phyloP scores from a whole-genome alignment of 2,888 invertebrate species.

The Brachyopa scutellaris region DNA sequence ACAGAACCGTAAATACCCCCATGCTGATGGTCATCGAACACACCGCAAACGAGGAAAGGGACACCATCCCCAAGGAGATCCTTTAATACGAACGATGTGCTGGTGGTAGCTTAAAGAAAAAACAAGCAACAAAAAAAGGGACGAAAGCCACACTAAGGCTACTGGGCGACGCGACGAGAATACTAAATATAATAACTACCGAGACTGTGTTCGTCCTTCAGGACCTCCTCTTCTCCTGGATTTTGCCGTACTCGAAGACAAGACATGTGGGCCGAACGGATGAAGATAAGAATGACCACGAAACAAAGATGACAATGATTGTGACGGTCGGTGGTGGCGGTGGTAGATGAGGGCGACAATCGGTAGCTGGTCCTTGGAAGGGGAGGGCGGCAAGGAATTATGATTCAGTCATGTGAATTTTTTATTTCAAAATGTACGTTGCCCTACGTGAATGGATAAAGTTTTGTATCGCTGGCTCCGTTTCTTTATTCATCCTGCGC shows the following conservation, averaged over 20 bases:
- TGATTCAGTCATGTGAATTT: constrained; percentile 57
- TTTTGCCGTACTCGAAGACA: too few relatives aligned
- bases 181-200: constrained; percentile 67
- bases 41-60: background rate
- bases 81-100: constrained; percentile 16
- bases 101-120: constrained; percentile 28
- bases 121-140: background rate
- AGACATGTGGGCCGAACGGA: background rate
- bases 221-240: too few relatives aligned
- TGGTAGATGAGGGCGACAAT: background rate
- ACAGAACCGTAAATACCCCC: constrained; percentile 47
- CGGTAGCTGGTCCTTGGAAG: background rate
- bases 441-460: constrained; percentile 54
- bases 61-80: background rate
- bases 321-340: background rate
- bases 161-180: constrained; percentile 52
- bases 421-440: constrained; percentile 22
- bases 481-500: constrained; percentile 48
- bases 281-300: constrained; percentile 39
- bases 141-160: background rate
- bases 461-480: constrained; percentile 50
- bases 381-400: constrained; percentile 33
- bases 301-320: constrained; percentile 58
- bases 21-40: constrained; percentile 39
- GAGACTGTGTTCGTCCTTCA: constrained; percentile 30